phyloP scores from a whole-genome alignment of 1,140 invertebrate genomes.

The Tetranychus urticae region DNA sequence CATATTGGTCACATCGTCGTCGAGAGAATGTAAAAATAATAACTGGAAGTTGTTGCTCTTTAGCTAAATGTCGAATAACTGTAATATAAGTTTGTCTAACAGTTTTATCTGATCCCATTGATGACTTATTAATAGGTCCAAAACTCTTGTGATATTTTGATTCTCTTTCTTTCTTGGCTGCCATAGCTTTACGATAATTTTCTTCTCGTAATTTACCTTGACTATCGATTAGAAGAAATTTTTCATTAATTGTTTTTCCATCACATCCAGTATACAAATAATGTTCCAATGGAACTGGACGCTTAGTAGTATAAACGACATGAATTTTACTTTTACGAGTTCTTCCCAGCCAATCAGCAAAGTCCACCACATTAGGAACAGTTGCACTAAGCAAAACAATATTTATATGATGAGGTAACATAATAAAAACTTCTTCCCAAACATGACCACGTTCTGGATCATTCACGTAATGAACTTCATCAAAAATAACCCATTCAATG shows the following conservation, averaged over 20 bases:
- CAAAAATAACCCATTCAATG: slow-evolving; percentile 96
- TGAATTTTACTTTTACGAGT: slow-evolving; percentile 80
- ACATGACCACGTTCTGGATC: slow-evolving; percentile 92
- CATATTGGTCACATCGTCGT: slow-evolving; percentile 59
- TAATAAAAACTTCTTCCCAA: slow-evolving; percentile 95
- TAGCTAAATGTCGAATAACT: slow-evolving; percentile 49
- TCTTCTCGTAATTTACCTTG: slow-evolving; percentile 38
- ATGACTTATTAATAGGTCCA: background rate
- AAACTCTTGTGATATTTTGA: background rate
- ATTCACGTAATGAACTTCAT: slow-evolving; percentile 98
- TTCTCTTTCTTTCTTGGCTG: slow-evolving; percentile 37
- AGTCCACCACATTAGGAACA: slow-evolving; percentile 84
- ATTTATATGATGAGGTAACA: slow-evolving; percentile 74
- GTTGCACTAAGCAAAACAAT: slow-evolving; percentile 95
- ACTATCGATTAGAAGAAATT: slow-evolving; percentile 58
- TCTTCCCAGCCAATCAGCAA: slow-evolving; percentile 89
- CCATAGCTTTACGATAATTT: slow-evolving; percentile 37
- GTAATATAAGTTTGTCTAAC: slow-evolving; percentile 49
- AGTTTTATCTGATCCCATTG: background rate
- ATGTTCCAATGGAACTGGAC: slow-evolving; percentile 86
- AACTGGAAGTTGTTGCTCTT: slow-evolving; percentile 61
- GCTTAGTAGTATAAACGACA: slow-evolving; percentile 73
- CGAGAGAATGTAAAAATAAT: slow-evolving; percentile 84
- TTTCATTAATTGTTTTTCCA: slow-evolving; percentile 51
- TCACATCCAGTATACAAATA: slow-evolving; percentile 68